Conservation (phyloP, 2,888 invertebrate genomes). For the Sphaerophoria rueppellii region DNA sequence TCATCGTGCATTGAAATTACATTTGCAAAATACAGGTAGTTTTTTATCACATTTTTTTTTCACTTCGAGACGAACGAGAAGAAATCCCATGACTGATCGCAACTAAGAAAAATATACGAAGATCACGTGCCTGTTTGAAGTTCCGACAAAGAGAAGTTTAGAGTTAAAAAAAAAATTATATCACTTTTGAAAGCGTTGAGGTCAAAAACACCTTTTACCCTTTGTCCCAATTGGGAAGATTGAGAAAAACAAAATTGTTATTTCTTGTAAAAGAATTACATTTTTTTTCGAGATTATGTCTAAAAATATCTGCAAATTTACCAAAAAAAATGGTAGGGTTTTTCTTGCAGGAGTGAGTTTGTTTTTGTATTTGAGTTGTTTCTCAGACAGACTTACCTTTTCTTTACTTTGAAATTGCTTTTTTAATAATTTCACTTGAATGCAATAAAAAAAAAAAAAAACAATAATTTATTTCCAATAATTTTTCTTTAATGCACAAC, state of each 20-base stretch:
- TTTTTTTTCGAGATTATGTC: constrained; percentile 39
- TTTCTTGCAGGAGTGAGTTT: constrained; percentile 4
- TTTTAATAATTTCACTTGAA: constrained; percentile 4
- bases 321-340: constrained; percentile 32
- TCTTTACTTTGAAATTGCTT: constrained; percentile 4
- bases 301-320: constrained; percentile 62
- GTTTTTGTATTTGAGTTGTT: background rate
- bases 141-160: constrained; percentile 19
- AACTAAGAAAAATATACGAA: constrained; percentile 20
- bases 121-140: constrained; percentile 47
- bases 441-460: constrained; percentile 19
- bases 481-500: constrained; percentile 3
- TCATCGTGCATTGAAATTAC: constrained; percentile 24
- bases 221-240: constrained; percentile 8
- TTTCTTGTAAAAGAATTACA: constrained; percentile 19
- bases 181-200: background rate
- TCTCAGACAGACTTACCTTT: constrained; percentile 46
- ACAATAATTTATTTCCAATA: constrained; percentile 40
- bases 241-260: constrained; percentile 8
- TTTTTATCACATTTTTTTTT: constrained; percentile 32
- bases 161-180: background rate
- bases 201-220: constrained; percentile 22
- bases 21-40: constrained; percentile 59
- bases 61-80: background rate
- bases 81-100: constrained; percentile 56